phyloP scores from a whole-genome alignment of 30 jellyfish, hydroid and myxozoan genomes.

The Hydractinia symbiolongicarpus region DNA sequence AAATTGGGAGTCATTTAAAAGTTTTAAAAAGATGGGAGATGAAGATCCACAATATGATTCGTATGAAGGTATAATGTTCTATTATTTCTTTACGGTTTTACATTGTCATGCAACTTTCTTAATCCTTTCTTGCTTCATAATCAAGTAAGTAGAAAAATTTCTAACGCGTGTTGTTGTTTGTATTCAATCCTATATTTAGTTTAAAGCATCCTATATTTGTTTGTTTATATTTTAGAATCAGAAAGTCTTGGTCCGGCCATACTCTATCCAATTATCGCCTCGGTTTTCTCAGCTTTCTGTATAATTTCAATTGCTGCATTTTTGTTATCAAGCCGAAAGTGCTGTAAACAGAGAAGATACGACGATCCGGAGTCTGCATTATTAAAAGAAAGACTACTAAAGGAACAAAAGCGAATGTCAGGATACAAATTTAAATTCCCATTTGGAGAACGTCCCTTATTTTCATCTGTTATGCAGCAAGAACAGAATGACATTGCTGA shows the following conservation, averaged over 20 bases:
- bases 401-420: slow-evolving; percentile 25
- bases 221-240: not conserved
- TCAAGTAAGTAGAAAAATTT: no score
- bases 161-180: no score
- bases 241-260: not conserved
- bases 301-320: slow-evolving; percentile 20
- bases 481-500: slow-evolving; percentile 86
- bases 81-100: not conserved
- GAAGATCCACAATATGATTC: not conserved
- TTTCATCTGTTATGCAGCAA: slow-evolving; percentile 73
- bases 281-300: slow-evolving; percentile 30
- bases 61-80: not conserved
- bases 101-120: no score
- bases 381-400: slow-evolving; percentile 8
- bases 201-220: no score
- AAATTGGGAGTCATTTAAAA: not conserved
- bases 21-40: not conserved
- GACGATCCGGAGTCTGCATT: slow-evolving; percentile 28
- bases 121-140: no score
- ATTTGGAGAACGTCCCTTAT: slow-evolving; percentile 37
- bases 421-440: slow-evolving; percentile 2
- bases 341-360: slow-evolving; percentile 5
- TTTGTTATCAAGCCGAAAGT: slow-evolving; percentile 19
- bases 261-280: slow-evolving; percentile 8
- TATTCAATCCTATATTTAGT: no score